Conservation (phyloP, 2,113 vertebrate species). For the Calonectris borealis region DNA sequence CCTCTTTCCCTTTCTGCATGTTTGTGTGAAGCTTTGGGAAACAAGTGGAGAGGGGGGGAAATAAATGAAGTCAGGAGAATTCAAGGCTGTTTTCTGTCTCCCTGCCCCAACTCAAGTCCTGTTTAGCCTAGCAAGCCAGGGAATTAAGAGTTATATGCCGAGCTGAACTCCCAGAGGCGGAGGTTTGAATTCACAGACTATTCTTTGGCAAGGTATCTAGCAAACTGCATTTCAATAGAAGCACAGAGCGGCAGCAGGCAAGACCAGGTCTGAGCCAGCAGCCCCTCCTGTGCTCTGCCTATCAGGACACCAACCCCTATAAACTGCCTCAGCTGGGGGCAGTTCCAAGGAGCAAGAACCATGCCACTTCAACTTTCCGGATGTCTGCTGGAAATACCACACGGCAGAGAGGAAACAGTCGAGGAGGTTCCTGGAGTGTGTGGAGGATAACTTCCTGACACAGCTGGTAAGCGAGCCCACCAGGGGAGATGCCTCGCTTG, state of each 20-base stretch:
- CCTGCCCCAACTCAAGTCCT: neutral
- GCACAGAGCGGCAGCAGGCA: neutral
- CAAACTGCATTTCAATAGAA: neutral
- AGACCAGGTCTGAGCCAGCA: neutral
- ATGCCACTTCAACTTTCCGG: no score
- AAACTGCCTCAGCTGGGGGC: neutral
- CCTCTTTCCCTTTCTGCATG: neutral
- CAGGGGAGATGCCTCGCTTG: no score
- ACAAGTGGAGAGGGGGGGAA: neutral
- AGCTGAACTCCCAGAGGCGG: neutral
- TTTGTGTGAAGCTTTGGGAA: neutral
- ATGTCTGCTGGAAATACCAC: no score
- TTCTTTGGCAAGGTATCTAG: neutral
- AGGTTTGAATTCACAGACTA: neutral
- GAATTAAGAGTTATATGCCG: neutral
- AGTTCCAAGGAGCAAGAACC: neutral
- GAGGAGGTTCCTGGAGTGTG: no score
- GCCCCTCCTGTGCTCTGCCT: neutral
- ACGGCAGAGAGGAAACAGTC: no score
- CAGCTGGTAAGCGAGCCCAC: no score
- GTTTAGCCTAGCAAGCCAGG: neutral
- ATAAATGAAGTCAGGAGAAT: neutral
- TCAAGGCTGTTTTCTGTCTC: neutral
- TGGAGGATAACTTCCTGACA: no score
- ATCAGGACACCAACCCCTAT: neutral